Evolutionary conservation across 1,140 invertebrate genomes (phyloP).

Genomic region (Hydropsyche tenuis): DNA sequence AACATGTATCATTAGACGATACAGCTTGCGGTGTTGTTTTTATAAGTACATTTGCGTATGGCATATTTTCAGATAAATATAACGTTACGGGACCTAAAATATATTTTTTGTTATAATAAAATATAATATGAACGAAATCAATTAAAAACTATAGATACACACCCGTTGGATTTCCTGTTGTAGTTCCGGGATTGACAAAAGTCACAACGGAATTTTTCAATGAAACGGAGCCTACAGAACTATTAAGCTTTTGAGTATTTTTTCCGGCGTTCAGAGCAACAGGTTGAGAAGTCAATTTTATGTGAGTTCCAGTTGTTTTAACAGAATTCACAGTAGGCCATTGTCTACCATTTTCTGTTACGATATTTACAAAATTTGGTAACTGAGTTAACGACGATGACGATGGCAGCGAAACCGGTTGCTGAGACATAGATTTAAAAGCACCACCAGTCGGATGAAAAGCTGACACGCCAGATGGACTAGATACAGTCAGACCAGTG

Average conservation of each 20-base stretch:
- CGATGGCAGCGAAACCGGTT: constrained; percentile 34
- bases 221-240: constrained; percentile 29
- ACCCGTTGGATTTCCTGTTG: constrained; percentile 37
- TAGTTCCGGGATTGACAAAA: constrained; percentile 45
- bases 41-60: constrained; percentile 42
- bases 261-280: constrained; percentile 13
- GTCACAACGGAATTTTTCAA: constrained; percentile 48
- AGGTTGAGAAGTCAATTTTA: constrained; percentile 46
- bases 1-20: constrained; percentile 25
- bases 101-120: constrained; percentile 22
- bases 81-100: constrained; percentile 45
- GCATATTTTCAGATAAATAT: constrained; percentile 44
- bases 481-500: constrained; percentile 61
- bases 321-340: constrained; percentile 43
- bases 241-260: constrained; percentile 32
- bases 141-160: neutral
- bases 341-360: constrained; percentile 46
- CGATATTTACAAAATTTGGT: constrained; percentile 45
- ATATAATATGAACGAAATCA: neutral
- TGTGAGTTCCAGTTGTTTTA: constrained; percentile 36
- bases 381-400: constrained; percentile 34
- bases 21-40: constrained; percentile 41
- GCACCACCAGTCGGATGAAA: constrained; percentile 88
- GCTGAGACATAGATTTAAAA: constrained; percentile 81
- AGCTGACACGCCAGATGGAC: constrained; percentile 78